A percentile compares a stretch with the other conserved stretches of the same genome.
phyloP scores from a whole-genome alignment of 2,113 vertebrate species.

The Chlorodrepanis virens region DNA sequence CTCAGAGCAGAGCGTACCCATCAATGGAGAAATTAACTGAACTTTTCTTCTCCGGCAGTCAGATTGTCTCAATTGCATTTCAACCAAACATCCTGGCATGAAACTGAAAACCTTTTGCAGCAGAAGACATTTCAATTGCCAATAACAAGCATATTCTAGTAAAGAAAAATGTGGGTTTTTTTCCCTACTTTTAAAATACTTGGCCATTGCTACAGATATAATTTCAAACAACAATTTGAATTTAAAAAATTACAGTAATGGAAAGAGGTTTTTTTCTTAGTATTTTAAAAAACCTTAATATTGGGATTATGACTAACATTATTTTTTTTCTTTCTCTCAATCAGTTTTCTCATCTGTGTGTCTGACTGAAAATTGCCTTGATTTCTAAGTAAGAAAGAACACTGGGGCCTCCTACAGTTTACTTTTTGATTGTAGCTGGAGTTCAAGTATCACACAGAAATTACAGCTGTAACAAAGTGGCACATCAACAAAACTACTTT shows the following conservation, averaged over 20 bases:
- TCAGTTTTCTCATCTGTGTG: not conserved
- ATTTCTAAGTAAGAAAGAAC: constrained; percentile 18
- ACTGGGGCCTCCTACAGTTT: constrained; percentile 48
- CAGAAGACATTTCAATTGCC: not conserved
- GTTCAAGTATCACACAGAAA: not conserved
- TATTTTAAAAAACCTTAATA: not conserved
- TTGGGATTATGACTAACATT: not conserved
- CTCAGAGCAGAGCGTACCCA: not conserved
- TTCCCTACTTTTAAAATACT: not conserved
- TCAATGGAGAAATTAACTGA: not conserved
- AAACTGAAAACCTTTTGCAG: not conserved
- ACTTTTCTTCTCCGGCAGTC: not conserved
- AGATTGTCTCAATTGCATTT: not conserved
- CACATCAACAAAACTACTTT: not conserved
- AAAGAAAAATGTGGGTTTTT: not conserved
- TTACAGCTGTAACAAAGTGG: not conserved
- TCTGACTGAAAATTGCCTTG: not conserved
- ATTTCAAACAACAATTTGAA: not conserved
- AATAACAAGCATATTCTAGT: not conserved
- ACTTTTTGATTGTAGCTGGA: not conserved
- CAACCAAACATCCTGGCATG: not conserved
- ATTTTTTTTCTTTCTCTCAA: not conserved
- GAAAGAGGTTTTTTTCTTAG: not conserved
- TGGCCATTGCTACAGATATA: not conserved
- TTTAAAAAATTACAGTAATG: not conserved